A percentile compares a stretch with the other conserved stretches of the same genome.
Evolutionary conservation across 2,888 invertebrate species (phyloP).

Genomic region (Machimus rusticus): DNA sequence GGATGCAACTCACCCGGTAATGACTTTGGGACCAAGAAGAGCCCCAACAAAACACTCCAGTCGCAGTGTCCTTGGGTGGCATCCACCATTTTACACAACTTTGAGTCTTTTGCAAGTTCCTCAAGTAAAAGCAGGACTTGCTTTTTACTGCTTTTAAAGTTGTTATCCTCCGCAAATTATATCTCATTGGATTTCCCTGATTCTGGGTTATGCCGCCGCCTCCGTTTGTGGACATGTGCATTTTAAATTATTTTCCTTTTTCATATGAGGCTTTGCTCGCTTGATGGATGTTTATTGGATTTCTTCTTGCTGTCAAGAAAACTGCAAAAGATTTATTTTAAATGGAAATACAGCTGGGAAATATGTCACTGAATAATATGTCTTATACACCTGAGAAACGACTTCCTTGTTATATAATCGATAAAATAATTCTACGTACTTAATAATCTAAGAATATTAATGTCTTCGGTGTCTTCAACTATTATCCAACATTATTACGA

Average conservation of each 20-base stretch:
- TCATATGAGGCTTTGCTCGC: neutral
- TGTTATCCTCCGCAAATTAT: neutral
- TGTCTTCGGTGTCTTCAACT: neutral
- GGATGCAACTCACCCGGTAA: conserved; percentile 1
- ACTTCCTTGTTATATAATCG: neutral
- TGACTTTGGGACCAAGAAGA: neutral
- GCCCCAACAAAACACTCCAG: neutral
- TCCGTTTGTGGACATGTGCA: neutral
- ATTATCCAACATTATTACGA: neutral
- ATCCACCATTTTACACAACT: neutral
- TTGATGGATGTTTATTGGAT: neutral
- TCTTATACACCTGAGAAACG: neutral
- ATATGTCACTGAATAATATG: neutral
- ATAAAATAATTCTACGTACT: neutral
- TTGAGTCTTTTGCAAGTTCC: neutral
- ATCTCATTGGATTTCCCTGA: neutral
- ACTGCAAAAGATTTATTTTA: neutral
- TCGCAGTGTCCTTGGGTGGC: neutral
- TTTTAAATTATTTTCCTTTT: neutral
- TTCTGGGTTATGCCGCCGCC: neutral
- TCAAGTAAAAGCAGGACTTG: neutral
- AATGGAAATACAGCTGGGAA: neutral
- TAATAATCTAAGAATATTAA: neutral
- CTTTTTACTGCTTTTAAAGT: neutral
- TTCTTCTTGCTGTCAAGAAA: neutral